Conservation (phyloP, 2,113 vertebrate genomes). For the Triplophysa siluroides region DNA sequence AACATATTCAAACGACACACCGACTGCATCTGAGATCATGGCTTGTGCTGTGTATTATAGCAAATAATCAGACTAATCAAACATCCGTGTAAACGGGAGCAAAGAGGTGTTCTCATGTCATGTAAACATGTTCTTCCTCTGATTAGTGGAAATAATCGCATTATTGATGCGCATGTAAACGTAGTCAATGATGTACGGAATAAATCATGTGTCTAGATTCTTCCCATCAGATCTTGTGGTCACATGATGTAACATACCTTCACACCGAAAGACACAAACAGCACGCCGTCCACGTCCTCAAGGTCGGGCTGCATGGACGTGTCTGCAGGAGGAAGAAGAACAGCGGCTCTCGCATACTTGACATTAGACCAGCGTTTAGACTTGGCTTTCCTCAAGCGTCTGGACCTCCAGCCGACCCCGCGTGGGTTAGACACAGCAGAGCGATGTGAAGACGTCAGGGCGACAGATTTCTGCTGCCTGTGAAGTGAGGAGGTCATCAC, state of each 20-base stretch:
- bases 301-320: conserved; percentile 84
- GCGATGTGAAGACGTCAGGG: not conserved
- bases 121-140: no score
- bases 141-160: no score
- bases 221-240: not conserved
- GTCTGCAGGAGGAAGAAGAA: conserved; percentile 61
- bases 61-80: no score
- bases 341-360: conserved; percentile 57
- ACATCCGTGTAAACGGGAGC: no score
- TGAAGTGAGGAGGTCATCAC: not conserved
- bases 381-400: conserved; percentile 66
- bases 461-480: not conserved
- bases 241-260: conserved; percentile 75
- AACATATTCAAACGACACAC: no score
- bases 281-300: conserved; percentile 91
- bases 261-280: conserved; percentile 91
- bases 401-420: not conserved
- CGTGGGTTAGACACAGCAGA: not conserved
- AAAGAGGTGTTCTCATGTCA: no score
- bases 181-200: no score
- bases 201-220: no score
- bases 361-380: conserved; percentile 72
- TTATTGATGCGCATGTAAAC: no score
- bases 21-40: no score
- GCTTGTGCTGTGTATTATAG: no score